A percentile compares a stretch with the other conserved stretches of the same genome.
phyloP scores from a whole-genome alignment of 2,888 invertebrate genomes.

The Stegophylla sp. region DNA sequence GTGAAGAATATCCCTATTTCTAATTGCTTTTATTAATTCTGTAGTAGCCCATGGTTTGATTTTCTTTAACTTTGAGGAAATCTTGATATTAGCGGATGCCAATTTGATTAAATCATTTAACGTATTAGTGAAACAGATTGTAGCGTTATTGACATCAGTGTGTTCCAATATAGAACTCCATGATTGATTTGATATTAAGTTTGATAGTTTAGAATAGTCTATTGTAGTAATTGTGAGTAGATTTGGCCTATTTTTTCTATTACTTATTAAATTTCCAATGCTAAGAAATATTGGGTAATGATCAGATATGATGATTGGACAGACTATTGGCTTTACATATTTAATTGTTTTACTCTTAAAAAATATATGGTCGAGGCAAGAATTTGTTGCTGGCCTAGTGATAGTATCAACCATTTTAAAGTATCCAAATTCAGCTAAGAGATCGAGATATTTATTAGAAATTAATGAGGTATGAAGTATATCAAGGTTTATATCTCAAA shows the following conservation, averaged over 20 bases:
- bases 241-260: conserved; percentile 1
- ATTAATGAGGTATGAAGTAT: neutral
- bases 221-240: neutral
- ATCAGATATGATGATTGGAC: conserved; percentile 8
- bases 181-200: neutral
- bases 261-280: conserved; percentile 1
- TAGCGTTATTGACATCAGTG: neutral
- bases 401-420: conserved; percentile 1
- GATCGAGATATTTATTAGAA: conserved; percentile 12
- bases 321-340: neutral
- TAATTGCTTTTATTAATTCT: conserved; percentile 17
- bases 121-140: neutral
- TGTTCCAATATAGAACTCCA: neutral
- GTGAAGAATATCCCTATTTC: neutral
- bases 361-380: conserved; percentile 18
- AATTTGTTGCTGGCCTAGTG: neutral
- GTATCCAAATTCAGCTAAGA: conserved; percentile 7
- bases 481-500: neutral
- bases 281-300: conserved; percentile 16
- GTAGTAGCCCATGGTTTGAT: neutral
- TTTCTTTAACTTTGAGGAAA: conserved; percentile 14
- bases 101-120: neutral
- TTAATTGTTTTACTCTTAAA: conserved; percentile 6
- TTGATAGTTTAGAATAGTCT: neutral
- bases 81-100: neutral